phyloP scores from a whole-genome alignment of 2,888 invertebrate species.

The Callinectes sapidus region DNA sequence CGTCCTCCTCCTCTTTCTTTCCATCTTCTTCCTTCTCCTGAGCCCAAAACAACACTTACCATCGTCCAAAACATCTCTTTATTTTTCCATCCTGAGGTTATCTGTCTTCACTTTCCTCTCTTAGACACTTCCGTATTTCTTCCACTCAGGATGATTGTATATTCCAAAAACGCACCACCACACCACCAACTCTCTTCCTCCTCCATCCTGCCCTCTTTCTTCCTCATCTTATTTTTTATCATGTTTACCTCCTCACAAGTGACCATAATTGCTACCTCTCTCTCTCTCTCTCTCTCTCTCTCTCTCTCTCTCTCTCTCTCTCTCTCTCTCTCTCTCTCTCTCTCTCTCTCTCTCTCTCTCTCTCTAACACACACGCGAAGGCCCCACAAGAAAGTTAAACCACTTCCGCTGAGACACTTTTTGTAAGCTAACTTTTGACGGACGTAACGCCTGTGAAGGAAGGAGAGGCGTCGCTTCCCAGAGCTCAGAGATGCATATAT shows the following conservation, averaged over 20 bases:
- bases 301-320: slow-evolving; percentile 9
- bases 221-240: not conserved
- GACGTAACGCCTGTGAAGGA: not conserved
- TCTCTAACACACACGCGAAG: not conserved
- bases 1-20: not conserved
- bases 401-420: not conserved
- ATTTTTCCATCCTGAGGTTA: not conserved
- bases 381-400: not conserved
- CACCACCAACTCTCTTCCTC: not conserved
- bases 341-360: slow-evolving; percentile 50
- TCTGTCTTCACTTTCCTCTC: not conserved
- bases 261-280: not conserved
- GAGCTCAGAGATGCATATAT: not conserved
- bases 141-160: slow-evolving; percentile 1
- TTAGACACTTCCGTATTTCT: not conserved
- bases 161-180: not conserved
- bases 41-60: not conserved
- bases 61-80: not conserved
- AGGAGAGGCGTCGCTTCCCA: not conserved
- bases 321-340: slow-evolving; percentile 17
- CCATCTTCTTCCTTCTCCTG: not conserved
- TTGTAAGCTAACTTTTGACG: not conserved
- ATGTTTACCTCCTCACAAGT: not conserved
- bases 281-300: not conserved
- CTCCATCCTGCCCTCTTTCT: not conserved